Percentiles rank a stretch among this genome's conserved stretches.
Evolutionary conservation across 92 coral and sea anemone species (phyloP).

Genomic region (Heteractis magnifica): DNA sequence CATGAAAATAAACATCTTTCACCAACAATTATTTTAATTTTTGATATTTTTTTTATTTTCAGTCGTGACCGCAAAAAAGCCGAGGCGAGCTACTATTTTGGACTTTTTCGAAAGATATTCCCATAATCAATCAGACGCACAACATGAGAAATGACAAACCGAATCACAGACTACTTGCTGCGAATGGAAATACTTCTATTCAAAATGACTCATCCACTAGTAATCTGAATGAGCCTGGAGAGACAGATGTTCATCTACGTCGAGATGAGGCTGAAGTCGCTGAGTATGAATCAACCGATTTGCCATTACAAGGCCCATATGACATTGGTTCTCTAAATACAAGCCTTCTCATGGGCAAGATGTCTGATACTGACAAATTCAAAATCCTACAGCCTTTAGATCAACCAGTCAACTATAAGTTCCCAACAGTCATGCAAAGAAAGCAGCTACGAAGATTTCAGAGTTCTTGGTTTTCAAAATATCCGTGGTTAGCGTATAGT

Average conservation of each 20-base stretch:
- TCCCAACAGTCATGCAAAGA: conserved; percentile 11
- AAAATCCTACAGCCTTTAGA: background rate
- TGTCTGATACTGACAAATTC: conserved; percentile 19
- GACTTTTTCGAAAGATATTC: conserved; percentile 7
- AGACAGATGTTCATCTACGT: too few species aligned
- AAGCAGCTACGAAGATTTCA: conserved; percentile 29
- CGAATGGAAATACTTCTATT: too few species aligned
- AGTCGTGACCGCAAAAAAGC: conserved; percentile 16
- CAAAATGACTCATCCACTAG: too few species aligned
- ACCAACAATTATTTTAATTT: background rate
- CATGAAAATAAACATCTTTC: conserved; percentile 5
- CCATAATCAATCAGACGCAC: conserved; percentile 7
- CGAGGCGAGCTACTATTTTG: background rate
- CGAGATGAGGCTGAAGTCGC: conserved; percentile 13
- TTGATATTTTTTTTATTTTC: background rate
- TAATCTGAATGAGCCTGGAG: too few species aligned
- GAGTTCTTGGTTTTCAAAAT: conserved; percentile 5
- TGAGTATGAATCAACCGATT: background rate
- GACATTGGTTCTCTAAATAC: conserved; percentile 6
- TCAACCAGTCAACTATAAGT: conserved; percentile 19
- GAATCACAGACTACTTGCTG: background rate
- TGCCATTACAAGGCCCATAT: conserved; percentile 15
- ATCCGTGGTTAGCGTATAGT: conserved; percentile 30
- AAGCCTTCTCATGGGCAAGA: conserved; percentile 16
- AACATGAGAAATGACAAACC: conserved; percentile 8